Evolutionary conservation across 2,113 vertebrate species (phyloP), one percentile per base, ranked within the genome.

Genomic region (Antennarius striatus): DNA sequence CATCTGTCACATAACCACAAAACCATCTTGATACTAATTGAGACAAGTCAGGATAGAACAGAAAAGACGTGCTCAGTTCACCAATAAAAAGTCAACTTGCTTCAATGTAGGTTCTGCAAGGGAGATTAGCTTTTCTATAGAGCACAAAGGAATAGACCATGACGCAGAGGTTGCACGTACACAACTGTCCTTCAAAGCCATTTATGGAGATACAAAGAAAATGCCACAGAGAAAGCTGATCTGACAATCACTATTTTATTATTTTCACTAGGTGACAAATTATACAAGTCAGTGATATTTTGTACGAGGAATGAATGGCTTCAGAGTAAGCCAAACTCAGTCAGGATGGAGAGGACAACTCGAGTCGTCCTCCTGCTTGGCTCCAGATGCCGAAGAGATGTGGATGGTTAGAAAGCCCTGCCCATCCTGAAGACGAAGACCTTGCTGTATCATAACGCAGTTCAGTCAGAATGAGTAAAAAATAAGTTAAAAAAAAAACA

Each of bases 211-310:
- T 80, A 82, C 79, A 84, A 85, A 86, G 77, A 87, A 83, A 85
- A 73, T 62, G 74, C 82, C 84, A 89, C 84, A 89, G 87, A 83
- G 81, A 83, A 86, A 90, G 88, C 84, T 88, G 79, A 86, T 88
- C 88, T 87, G 92, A 94, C 92, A 92, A 93, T 93, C 91, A 91
- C 85, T 73, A 61, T 84, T 89, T 87, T 84, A 73, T 75, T 86
- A 83, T 76, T 79, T 71, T 79, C 68, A 52, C 83, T 73, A 73
- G 79, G 85, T 87, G 83, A 88, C 84, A 72, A 79, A 67, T 79
- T 67, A 83, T 30, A 80, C 62, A 64, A 79, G 83, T 80, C 86
- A 82, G 72, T 80, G 86, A 90, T 86, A 79, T 89, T 91, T 86
- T 90, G 83, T 90, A 87, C 74, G 84, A 36, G 32, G 32, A 81